A percentile compares a stretch with the other conserved stretches of the same genome.
These are phyloP conservation scores for Diphyllodes magnificus DNA, from an alignment of 2,113 vertebrate species.

Conservation along the genomic window DNA sequence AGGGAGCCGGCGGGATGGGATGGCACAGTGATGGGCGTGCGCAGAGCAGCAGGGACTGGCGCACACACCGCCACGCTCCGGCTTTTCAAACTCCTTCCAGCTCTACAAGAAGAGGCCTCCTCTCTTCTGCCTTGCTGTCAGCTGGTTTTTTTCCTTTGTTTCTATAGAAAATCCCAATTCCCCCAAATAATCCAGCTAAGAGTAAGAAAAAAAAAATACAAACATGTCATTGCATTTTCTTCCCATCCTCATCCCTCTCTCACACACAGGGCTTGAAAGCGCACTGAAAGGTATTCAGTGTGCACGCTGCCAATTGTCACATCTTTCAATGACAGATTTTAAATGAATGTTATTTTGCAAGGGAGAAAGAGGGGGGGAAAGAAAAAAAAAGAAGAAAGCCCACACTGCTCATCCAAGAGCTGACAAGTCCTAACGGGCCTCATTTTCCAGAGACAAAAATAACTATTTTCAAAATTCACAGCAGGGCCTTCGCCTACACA, in stretches of 20 bases:
- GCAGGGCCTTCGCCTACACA: conserved; percentile 81
- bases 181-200: conserved; percentile 44
- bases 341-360: conserved; percentile 64
- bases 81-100: conserved; percentile 15
- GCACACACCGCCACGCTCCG: neutral
- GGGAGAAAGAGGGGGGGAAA: neutral
- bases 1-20: rapidly evolving
- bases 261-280: conserved; percentile 42
- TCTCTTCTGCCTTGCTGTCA: conserved; percentile 13
- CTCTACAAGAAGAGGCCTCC: neutral
- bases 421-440: conserved; percentile 80
- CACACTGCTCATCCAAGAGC: conserved; percentile 74
- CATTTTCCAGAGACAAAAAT: conserved; percentile 82
- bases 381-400: conserved; percentile 37
- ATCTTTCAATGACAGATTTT: conserved; percentile 65
- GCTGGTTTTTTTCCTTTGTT: neutral
- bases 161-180: conserved; percentile 55
- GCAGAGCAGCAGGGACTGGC: rapidly evolving
- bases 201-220: conserved; percentile 13
- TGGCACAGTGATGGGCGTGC: rapidly evolving
- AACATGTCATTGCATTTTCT: conserved; percentile 53
- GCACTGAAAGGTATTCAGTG: conserved; percentile 37
- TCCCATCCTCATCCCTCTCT: conserved; percentile 40
- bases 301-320: conserved; percentile 39
- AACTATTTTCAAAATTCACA: conserved; percentile 84